phyloP scores from a whole-genome alignment of 2,888 invertebrate species.

The Eupithecia subumbrata region DNA sequence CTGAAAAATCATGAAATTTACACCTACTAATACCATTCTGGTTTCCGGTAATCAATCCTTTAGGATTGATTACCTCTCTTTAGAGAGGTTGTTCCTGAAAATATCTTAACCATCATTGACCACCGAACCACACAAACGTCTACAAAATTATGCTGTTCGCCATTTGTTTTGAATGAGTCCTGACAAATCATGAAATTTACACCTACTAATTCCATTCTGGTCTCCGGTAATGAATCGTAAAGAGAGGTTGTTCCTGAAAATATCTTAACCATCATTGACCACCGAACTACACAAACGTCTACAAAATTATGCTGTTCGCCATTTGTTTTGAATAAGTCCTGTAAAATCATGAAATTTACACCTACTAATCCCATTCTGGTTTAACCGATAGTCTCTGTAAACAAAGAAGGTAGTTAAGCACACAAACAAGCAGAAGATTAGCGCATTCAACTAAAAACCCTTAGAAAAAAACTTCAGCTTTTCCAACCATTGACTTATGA shows the following conservation, averaged over 20 bases:
- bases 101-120: no score
- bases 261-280: neutral
- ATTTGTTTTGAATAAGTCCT: neutral
- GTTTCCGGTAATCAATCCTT: neutral
- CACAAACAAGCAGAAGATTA: neutral
- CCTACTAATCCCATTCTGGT: neutral
- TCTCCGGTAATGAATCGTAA: neutral
- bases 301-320: neutral
- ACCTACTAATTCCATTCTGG: no score
- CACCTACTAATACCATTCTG: no score
- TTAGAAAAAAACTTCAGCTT: constrained; percentile 18
- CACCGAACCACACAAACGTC: no score
- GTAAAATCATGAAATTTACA: neutral
- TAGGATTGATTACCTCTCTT: no score
- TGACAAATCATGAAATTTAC: no score
- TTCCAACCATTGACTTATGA: constrained; percentile 39
- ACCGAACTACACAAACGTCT: neutral
- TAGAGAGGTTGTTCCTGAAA: neutral
- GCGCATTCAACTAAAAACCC: constrained; percentile 15
- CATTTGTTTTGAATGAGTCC: no score
- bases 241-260: neutral
- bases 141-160: no score
- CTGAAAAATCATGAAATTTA: no score
- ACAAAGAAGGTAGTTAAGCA: neutral
- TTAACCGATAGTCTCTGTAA: neutral